These are phyloP conservation scores for Melanerpes aurifrons DNA, from an alignment of 2,113 vertebrate species.

Conservation along the genomic window DNA sequence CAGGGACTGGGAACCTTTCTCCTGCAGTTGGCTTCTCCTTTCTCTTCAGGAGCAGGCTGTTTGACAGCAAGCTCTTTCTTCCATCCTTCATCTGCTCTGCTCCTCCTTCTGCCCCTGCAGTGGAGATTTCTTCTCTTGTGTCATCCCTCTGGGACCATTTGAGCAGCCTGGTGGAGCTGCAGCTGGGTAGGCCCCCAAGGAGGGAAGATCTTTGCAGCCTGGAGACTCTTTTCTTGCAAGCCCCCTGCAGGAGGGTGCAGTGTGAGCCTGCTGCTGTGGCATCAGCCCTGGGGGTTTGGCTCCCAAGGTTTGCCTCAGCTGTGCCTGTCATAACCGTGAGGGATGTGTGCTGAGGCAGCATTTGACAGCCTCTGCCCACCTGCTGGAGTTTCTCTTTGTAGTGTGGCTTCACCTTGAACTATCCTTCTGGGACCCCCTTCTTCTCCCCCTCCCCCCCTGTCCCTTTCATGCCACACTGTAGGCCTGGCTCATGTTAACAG, in stretches of 20 bases:
- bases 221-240: background rate
- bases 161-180: background rate
- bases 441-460: background rate
- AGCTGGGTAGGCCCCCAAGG: background rate
- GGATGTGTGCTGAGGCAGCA: background rate
- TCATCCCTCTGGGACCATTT: background rate
- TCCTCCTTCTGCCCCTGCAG: slow-evolving; percentile 14
- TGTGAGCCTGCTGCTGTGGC: background rate
- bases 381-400: background rate
- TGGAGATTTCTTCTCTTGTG: background rate
- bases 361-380: background rate
- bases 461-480: background rate
- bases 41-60: background rate
- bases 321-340: background rate
- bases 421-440: too few relatives aligned
- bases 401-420: background rate
- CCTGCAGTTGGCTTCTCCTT: background rate
- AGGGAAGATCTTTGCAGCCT: background rate
- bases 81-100: background rate
- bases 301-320: background rate
- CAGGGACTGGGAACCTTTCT: background rate
- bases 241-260: background rate
- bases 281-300: background rate
- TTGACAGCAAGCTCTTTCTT: background rate
- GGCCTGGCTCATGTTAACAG: background rate